Percentiles rank a stretch among this genome's conserved stretches.
phyloP scores from a whole-genome alignment of 2,113 vertebrate species.

The Albula glossodonta region DNA sequence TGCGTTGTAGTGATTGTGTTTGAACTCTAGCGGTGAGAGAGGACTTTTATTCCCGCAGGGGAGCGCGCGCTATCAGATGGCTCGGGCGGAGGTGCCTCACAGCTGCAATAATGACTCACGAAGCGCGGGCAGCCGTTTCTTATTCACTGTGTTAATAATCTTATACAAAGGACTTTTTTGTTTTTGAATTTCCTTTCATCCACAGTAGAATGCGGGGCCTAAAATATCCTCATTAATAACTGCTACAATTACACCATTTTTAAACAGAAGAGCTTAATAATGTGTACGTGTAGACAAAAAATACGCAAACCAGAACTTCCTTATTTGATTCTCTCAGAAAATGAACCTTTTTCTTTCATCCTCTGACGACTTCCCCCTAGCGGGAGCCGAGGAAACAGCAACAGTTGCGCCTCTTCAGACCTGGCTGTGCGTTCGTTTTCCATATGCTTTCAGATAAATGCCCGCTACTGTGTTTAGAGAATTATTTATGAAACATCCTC shows the following conservation, averaged over 20 bases:
- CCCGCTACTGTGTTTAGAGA: background rate
- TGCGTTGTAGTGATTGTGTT: slow-evolving; percentile 28
- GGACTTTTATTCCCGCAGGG: slow-evolving; percentile 56
- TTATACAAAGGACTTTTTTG: slow-evolving; percentile 33
- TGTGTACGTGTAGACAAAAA: slow-evolving; percentile 14
- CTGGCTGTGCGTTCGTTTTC: background rate
- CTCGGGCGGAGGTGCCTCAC: slow-evolving; percentile 56
- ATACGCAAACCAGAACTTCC: slow-evolving; percentile 10
- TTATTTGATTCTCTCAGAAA: slow-evolving; percentile 12
- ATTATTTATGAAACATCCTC: background rate
- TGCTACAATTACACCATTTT: slow-evolving; percentile 21
- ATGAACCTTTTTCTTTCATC: slow-evolving; percentile 33
- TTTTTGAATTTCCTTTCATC: slow-evolving; percentile 45
- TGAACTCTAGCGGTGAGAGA: slow-evolving; percentile 52
- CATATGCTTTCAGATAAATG: background rate
- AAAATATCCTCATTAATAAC: slow-evolving; percentile 45
- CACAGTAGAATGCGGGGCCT: slow-evolving; percentile 29
- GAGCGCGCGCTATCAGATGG: slow-evolving; percentile 52
- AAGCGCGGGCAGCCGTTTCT: slow-evolving; percentile 36
- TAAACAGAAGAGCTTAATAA: slow-evolving; percentile 27
- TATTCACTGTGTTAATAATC: slow-evolving; percentile 49
- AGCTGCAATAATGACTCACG: slow-evolving; percentile 61
- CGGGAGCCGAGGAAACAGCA: slow-evolving; percentile 44
- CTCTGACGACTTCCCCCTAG: slow-evolving; percentile 64
- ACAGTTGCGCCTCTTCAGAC: background rate